These are phyloP conservation scores for Metridium senile DNA, from an alignment of 92 coral and sea anemone species.

Conservation along the genomic window DNA sequence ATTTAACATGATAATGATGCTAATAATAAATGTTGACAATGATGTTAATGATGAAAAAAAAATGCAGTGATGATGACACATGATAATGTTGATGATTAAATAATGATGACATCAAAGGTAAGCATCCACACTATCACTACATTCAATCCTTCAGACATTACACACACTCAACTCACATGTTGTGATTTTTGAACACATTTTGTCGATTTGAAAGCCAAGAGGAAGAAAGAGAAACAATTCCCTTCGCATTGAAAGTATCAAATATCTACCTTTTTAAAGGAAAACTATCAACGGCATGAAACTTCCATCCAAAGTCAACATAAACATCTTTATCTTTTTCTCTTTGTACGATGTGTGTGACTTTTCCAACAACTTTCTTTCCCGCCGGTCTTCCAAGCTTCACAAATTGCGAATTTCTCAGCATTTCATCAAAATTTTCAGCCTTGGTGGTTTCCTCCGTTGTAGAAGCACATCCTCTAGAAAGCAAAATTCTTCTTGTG, in stretches of 20 bases:
- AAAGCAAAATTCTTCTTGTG: background rate
- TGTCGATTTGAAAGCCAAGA: background rate
- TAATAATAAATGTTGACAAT: background rate
- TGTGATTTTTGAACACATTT: too few species aligned
- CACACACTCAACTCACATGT: too few species aligned
- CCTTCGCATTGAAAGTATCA: too few species aligned
- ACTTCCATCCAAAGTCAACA: slow-evolving; percentile 96
- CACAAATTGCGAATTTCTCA: slow-evolving; percentile 79
- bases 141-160: too few species aligned
- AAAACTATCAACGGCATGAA: slow-evolving; percentile 81
- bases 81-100: background rate
- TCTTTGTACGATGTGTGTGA: slow-evolving; percentile 57
- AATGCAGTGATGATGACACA: too few species aligned
- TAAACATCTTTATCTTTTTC: slow-evolving; percentile 75
- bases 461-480: slow-evolving; percentile 12
- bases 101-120: too few species aligned
- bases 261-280: slow-evolving; percentile 13
- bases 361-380: slow-evolving; percentile 64
- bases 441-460: slow-evolving; percentile 21
- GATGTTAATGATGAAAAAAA: background rate
- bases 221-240: background rate
- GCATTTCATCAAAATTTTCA: slow-evolving; percentile 76
- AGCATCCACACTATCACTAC: too few species aligned
- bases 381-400: slow-evolving; percentile 85
- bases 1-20: background rate